Base-by-base conservation (phyloP, 2,888 invertebrate genomes). In the Craniophora ligustri region DNA sequence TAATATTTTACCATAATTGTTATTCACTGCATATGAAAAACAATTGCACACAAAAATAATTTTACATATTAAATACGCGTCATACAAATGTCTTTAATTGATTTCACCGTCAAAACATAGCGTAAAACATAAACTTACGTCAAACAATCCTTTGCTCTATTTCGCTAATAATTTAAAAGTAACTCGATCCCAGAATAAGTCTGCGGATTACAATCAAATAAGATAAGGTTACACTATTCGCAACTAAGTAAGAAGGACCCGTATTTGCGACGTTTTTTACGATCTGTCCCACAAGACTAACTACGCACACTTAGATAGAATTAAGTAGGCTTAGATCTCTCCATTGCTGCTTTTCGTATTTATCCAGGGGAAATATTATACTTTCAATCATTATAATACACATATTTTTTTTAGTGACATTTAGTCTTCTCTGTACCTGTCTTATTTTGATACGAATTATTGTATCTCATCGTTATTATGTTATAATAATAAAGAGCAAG, bases 131-230 rank as follows among this genome's bases (percentile, higher is more conserved):
- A 62, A 62, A 41, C 18, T 15, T 14, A 13, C 10, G 14, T 19
- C 19, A 21, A 38, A 14, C 26, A 48, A 34, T 18, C 15, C 15
- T 26, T 42, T 30, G 19, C 38, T 11, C 13, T 8, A 31, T 36
- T 42, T 21, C 10, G 46, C 19, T 31, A 50, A 57, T 59, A 63
- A 64, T 32, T 69, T 49, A n/a, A 53, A 51, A 49, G 54, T 28
- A 58, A 72, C 46, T 32, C 31, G 61, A 73, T 73, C 49, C 55
- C 2, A 0, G 23, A 5, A 58, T 72, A 72, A 72, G 59, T 73
- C 50, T 40, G 18, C 16, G 18, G 72, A 65, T 72, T 39, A 49
- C 61, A 49, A 73, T 67, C 71, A 35, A 39, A 61, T 61, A 73
- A n/a, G 61, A 73, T 73, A 49, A 54, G 40, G 46, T 64, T 61